Percentiles rank a stretch among this genome's conserved stretches.
phyloP scores from a whole-genome alignment of 2,888 invertebrate species.

The Cerastis rubricosa region DNA sequence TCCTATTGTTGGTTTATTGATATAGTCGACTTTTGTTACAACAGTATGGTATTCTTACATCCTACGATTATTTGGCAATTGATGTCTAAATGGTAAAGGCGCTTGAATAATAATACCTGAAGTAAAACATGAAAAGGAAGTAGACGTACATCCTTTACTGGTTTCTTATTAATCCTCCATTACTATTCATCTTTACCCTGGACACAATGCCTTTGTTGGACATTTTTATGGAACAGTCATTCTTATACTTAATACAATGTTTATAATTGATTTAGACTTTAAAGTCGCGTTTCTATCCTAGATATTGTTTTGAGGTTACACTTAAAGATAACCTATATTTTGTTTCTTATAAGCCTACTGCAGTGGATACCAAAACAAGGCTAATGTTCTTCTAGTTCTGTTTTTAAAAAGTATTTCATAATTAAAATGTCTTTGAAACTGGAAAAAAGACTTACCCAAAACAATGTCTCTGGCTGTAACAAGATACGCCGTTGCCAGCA shows the following conservation, averaged over 20 bases:
- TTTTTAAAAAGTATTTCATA: not conserved
- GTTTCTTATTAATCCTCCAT: conserved; percentile 38
- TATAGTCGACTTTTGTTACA: conserved; percentile 48
- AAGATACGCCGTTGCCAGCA: conserved; percentile 78
- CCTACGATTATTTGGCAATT: conserved; percentile 60
- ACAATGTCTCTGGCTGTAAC: conserved; percentile 85
- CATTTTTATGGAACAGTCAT: conserved; percentile 7
- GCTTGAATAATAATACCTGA: conserved; percentile 52
- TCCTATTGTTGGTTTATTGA: conserved; percentile 69
- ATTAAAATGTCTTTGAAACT: not conserved
- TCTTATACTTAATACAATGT: not conserved
- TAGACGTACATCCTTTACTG: conserved; percentile 42
- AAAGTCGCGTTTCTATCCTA: not conserved
- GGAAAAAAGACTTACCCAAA: conserved; percentile 79
- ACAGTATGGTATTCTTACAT: conserved; percentile 36
- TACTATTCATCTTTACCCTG: conserved; percentile 37
- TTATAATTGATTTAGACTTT: not conserved
- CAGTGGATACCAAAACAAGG: not conserved
- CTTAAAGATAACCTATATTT: not conserved
- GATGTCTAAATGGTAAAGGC: conserved; percentile 12
- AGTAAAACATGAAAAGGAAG: conserved; percentile 55
- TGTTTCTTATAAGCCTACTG: not conserved
- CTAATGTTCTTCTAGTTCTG: not conserved
- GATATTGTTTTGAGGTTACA: not conserved
- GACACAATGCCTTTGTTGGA: conserved; percentile 24